These are phyloP conservation scores for Chiroxiphia lanceolata DNA, from an alignment of 2,797 vertebrate species.

Conservation along the genomic window DNA sequence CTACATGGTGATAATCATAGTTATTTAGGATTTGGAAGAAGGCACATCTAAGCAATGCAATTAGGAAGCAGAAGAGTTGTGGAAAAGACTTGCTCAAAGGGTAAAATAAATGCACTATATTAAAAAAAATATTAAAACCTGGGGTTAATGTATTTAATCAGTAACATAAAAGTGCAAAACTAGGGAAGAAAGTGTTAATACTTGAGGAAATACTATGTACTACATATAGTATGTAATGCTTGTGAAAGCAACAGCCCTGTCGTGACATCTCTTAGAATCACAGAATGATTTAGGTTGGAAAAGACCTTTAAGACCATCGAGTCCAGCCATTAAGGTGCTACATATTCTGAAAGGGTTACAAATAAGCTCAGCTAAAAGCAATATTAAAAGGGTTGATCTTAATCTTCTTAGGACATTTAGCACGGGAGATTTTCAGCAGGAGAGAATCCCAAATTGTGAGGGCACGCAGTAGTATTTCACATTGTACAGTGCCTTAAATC, in stretches of 20 bases:
- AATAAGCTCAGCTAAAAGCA: constrained; percentile 44
- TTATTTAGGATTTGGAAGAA: neutral
- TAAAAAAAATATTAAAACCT: neutral
- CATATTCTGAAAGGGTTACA: constrained; percentile 36
- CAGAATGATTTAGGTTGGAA: neutral
- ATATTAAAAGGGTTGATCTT: constrained; percentile 50
- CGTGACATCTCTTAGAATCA: neutral
- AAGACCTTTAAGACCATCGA: neutral
- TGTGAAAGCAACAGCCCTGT: neutral
- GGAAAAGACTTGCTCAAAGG: neutral
- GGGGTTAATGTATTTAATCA: neutral
- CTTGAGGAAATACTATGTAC: neutral
- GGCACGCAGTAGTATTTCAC: neutral
- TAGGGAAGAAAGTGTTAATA: neutral
- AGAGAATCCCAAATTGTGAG: constrained; percentile 5
- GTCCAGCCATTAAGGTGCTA: neutral
- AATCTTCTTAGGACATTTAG: constrained; percentile 56
- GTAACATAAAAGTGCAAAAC: neutral
- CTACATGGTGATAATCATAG: neutral
- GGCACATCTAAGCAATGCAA: neutral
- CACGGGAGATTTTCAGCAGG: neutral
- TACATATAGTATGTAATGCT: neutral
- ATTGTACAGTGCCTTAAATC: neutral
- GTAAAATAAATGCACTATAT: neutral
- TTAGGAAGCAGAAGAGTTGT: neutral